These are phyloP conservation scores for Colaptes auratus DNA, from an alignment of 2,113 vertebrate species.

Conservation along the genomic window DNA sequence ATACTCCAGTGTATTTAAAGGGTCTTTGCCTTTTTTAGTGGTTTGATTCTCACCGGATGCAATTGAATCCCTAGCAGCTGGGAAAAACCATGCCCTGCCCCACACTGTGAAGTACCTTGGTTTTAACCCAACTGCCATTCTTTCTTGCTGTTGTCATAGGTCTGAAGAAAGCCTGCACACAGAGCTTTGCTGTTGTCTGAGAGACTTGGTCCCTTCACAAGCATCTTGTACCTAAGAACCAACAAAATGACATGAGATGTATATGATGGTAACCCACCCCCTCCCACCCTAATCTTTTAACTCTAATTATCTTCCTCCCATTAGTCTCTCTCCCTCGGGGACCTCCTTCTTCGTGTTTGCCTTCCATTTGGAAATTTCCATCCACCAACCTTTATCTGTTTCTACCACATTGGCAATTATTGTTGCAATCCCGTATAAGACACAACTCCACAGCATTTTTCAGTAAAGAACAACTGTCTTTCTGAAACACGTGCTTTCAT, in stretches of 20 bases:
- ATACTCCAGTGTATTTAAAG: neutral
- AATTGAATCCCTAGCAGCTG: neutral
- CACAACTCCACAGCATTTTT: slow-evolving; percentile 35
- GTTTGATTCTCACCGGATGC: neutral
- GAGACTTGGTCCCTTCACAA: slow-evolving; percentile 71
- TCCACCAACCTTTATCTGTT: slow-evolving; percentile 9
- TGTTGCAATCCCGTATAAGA: slow-evolving; percentile 29
- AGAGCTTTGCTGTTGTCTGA: slow-evolving; percentile 70
- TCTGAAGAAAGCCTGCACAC: slow-evolving; percentile 80
- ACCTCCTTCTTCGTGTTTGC: neutral
- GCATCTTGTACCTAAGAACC: slow-evolving; percentile 85
- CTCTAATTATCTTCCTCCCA: neutral
- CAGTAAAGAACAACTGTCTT: slow-evolving; percentile 19
- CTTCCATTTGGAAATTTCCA: slow-evolving; percentile 48
- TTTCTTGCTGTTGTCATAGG: slow-evolving; percentile 75
- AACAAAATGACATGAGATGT: neutral
- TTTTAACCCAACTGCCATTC: slow-evolving; percentile 91
- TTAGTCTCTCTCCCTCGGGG: neutral
- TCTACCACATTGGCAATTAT: slow-evolving; percentile 11
- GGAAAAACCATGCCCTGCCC: neutral
- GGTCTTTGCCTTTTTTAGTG: neutral
- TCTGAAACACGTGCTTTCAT: slow-evolving; percentile 44
- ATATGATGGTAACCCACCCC: neutral
- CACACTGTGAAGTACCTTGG: slow-evolving; percentile 78
- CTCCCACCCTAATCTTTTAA: neutral